These are phyloP conservation scores for Carettochelys insculpta DNA, from an alignment of 2,113 vertebrate genomes.

Conservation along the genomic window DNA sequence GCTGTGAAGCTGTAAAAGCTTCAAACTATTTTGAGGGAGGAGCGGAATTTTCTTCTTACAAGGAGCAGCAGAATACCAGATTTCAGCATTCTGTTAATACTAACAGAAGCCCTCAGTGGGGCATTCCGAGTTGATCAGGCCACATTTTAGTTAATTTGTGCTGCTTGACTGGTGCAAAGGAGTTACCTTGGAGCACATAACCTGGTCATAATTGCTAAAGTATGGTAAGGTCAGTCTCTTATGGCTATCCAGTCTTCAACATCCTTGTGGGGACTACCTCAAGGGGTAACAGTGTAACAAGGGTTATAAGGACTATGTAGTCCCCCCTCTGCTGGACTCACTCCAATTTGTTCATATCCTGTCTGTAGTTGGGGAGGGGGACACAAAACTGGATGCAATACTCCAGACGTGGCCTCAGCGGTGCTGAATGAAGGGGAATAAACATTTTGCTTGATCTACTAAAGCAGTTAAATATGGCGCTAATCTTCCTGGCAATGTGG, in stretches of 20 bases:
- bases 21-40: not conserved
- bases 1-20: not conserved
- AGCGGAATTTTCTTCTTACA: not conserved
- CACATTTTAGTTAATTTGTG: not conserved
- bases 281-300: not conserved
- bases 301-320: not conserved
- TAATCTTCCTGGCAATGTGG: no score
- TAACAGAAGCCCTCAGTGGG: not conserved
- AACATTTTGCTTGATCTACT: no score
- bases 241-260: not conserved
- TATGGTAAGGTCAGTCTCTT: not conserved
- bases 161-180: not conserved
- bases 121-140: not conserved
- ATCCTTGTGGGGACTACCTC: not conserved
- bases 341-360: no score
- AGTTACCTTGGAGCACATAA: not conserved
- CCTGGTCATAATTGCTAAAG: not conserved
- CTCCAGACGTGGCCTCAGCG: no score
- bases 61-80: not conserved
- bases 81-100: slow-evolving; percentile 9
- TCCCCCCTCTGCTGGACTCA: no score
- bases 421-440: no score
- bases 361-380: no score
- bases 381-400: no score
- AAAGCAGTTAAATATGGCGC: no score